phyloP scores from a whole-genome alignment of 64 coral and sea anemone genomes.

The Cladopsammia gracilis region DNA sequence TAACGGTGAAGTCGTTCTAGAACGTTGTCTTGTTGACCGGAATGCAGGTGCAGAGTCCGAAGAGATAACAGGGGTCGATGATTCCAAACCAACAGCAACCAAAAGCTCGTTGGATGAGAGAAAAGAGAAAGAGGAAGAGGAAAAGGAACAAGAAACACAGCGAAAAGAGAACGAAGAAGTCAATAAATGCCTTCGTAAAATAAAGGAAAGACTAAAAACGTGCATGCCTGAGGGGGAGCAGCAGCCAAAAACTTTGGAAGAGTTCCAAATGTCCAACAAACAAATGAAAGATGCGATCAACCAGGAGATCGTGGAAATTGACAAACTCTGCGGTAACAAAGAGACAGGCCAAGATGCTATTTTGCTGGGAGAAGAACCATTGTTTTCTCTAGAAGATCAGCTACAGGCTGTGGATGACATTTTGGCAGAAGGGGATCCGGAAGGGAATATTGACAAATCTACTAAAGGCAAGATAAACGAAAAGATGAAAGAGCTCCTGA shows the following conservation, averaged over 20 bases:
- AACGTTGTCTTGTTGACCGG: background rate
- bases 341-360: background rate
- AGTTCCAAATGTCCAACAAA: slow-evolving; percentile 30
- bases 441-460: background rate
- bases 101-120: background rate
- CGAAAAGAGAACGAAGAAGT: background rate
- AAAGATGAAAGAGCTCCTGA: slow-evolving; percentile 49
- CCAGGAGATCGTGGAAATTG: slow-evolving; percentile 3
- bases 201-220: background rate
- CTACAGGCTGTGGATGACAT: slow-evolving; percentile 66
- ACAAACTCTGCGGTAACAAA: background rate
- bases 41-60: background rate
- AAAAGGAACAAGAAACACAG: background rate
- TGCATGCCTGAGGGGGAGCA: background rate
- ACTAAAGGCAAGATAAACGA: background rate
- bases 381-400: slow-evolving; percentile 7
- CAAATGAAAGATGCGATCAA: slow-evolving; percentile 47
- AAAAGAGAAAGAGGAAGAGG: background rate
- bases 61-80: background rate
- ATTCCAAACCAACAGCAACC: background rate
- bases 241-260: slow-evolving; percentile 1
- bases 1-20: slow-evolving; percentile 24
- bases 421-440: background rate
- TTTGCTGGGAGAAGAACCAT: background rate
- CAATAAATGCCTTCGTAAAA: background rate